phyloP scores from a whole-genome alignment of 2,888 invertebrate species.

The Trachelus tabidus region DNA sequence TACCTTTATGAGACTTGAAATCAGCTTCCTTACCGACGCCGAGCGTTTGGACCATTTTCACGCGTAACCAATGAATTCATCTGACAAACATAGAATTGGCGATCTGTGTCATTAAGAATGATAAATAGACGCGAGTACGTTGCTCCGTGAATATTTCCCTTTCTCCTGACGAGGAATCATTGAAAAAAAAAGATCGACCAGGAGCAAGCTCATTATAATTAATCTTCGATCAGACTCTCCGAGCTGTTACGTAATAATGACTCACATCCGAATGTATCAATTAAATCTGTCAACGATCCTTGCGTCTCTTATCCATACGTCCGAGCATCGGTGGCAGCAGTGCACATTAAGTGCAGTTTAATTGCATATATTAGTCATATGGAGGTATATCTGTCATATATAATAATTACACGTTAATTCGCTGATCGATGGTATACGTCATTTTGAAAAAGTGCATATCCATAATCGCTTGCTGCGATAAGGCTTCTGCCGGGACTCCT shows the following conservation, averaged over 20 bases:
- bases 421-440: background rate
- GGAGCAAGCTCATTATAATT: background rate
- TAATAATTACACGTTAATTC: background rate
- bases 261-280: background rate
- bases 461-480: background rate
- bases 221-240: background rate
- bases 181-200: background rate
- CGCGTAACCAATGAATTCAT: background rate
- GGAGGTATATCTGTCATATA: background rate
- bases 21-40: background rate
- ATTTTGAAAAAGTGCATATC: background rate
- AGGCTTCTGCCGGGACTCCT: background rate
- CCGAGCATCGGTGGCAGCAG: background rate
- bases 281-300: background rate
- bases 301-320: too few relatives aligned
- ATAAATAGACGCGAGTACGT: background rate
- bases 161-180: background rate
- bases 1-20: background rate
- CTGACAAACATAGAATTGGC: background rate
- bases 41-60: background rate
- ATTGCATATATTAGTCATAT: background rate
- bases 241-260: background rate
- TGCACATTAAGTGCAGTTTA: background rate
- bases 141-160: background rate
- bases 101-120: background rate